A percentile compares a stretch with the other conserved stretches of the same genome.
These are phyloP conservation scores for Anthopleura xanthogrammica DNA, from an alignment of 92 coral and sea anemone genomes.

Conservation along the genomic window DNA sequence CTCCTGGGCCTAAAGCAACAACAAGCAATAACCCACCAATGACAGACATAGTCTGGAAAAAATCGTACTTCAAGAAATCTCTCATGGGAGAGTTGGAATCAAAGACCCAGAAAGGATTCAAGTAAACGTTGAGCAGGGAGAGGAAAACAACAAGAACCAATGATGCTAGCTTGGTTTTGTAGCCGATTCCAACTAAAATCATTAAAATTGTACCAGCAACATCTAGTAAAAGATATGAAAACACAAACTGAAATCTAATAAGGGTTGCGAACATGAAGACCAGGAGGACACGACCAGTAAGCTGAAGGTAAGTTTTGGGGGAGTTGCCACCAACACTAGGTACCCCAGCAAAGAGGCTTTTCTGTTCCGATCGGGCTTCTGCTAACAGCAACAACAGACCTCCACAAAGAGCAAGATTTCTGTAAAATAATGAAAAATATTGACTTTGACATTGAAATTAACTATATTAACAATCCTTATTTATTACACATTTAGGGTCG, in stretches of 20 bases:
- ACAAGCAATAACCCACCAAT: conserved; percentile 96
- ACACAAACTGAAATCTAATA: conserved; percentile 78
- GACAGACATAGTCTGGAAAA: conserved; percentile 96
- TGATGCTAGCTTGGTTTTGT: conserved; percentile 94
- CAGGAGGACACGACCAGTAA: conserved; percentile 93
- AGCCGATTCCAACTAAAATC: conserved; percentile 93
- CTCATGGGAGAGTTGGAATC: conserved; percentile 90
- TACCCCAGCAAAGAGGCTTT: conserved; percentile 95
- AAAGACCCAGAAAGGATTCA: conserved; percentile 98
- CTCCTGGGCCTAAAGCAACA: conserved; percentile 98
- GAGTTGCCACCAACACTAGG: conserved; percentile 96
- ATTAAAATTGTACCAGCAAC: conserved; percentile 85
- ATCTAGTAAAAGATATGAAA: conserved; percentile 76
- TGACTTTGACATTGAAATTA: background rate
- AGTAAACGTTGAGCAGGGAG: conserved; percentile 70
- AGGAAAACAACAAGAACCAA: conserved; percentile 82
- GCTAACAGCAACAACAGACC: conserved; percentile 88
- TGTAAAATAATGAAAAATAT: conserved; percentile 9
- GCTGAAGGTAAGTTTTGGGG: conserved; percentile 95
- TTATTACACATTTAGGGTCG: too few species aligned
- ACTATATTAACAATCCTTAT: background rate
- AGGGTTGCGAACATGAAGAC: conserved; percentile 97
- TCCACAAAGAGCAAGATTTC: conserved; percentile 97
- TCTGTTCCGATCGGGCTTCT: conserved; percentile 92
- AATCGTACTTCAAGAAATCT: conserved; percentile 99